A percentile compares a stretch with the other conserved stretches of the same genome.
Evolutionary conservation across 1,140 invertebrate genomes (phyloP).

Genomic region (Teleopsis dalmanni): DNA sequence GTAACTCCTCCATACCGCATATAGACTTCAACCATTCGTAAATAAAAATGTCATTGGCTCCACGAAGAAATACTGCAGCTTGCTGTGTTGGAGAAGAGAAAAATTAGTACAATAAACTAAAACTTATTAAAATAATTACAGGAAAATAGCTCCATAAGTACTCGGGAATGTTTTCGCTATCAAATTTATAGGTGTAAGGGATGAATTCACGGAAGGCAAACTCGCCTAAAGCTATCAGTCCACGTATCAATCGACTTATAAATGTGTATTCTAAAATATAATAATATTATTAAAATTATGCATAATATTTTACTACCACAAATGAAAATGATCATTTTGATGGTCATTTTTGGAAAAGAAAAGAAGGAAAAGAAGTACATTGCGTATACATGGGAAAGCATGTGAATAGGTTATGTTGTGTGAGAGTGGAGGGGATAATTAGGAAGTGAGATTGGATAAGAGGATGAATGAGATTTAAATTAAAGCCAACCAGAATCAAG

Average conservation of each 20-base stretch:
- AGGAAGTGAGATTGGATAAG: no score
- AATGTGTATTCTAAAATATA: conserved; percentile 25
- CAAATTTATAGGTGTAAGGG: conserved; percentile 35
- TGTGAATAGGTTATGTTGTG: no score
- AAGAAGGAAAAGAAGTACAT: no score
- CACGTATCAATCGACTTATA: conserved; percentile 30
- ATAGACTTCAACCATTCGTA: conserved; percentile 40
- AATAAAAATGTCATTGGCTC: conserved; percentile 34
- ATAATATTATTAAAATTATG: background rate
- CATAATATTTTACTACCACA: background rate
- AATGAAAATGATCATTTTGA: background rate
- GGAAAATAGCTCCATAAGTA: conserved; percentile 28
- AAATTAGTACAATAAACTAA: conserved; percentile 4
- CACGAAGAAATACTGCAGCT: conserved; percentile 30
- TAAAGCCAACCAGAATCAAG: no score
- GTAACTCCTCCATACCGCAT: conserved; percentile 28
- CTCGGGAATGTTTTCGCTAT: conserved; percentile 23
- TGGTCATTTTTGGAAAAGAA: no score
- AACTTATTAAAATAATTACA: conserved; percentile 9
- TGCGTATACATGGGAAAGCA: no score
- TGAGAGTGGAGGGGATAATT: no score
- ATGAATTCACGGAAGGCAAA: conserved; percentile 41
- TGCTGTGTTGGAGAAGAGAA: conserved; percentile 13
- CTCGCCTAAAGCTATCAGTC: conserved; percentile 35
- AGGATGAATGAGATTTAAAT: no score